Base-by-base conservation (phyloP, 2,113 vertebrate species). In the Lepus timidus region DNA sequence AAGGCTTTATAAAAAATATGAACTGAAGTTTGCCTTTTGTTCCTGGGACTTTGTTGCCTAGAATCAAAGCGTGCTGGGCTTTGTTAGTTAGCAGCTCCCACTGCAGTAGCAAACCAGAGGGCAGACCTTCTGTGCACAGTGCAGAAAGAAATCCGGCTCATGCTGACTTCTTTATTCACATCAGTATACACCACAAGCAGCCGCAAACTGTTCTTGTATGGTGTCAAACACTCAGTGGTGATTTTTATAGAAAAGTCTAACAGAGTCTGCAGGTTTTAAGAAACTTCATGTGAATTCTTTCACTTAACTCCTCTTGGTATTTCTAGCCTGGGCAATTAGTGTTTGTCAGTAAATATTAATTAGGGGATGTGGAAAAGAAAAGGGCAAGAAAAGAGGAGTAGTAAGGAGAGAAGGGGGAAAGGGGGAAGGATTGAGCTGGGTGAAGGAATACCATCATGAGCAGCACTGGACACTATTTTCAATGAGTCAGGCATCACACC, bases 61-160 rank as follows among this genome's bases (percentile, higher is more conserved):
- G 17, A 90, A 85, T 88, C 85, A 96, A 97, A 96, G 82, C 12
- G 1, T 25, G 82, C 39, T 4, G 14, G 62, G 55, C 88, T 96
- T 92, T 71, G 85, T 80, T 49, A 44, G 67, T n/a, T 20, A 49
- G 73, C 88, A 83, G 88, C 67, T 91, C 85, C 76, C 67, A 49
- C 85, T 16, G 44, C 58, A 75, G 90, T 19, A 64, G 80, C 76
- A 74, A 90, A 67, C 33, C 12, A 2, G 86, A 96, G 82, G 71
- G 44, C 61, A 88, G 95, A 81, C n/a, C 71, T 70, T 31, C 5
- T 0, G 25, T 6, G n/a, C 55, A 55, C 6, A 1, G 55, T 4
- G 33, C 14, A 33, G 61, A 61, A 49, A 64, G 91, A 81, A 79
- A 71, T 1, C 31, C 85, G 3, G 39, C 70, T 90, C 68, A 27